These are phyloP conservation scores for Clangula hyemalis DNA, from an alignment of 2,797 vertebrate genomes.

Conservation along the genomic window DNA sequence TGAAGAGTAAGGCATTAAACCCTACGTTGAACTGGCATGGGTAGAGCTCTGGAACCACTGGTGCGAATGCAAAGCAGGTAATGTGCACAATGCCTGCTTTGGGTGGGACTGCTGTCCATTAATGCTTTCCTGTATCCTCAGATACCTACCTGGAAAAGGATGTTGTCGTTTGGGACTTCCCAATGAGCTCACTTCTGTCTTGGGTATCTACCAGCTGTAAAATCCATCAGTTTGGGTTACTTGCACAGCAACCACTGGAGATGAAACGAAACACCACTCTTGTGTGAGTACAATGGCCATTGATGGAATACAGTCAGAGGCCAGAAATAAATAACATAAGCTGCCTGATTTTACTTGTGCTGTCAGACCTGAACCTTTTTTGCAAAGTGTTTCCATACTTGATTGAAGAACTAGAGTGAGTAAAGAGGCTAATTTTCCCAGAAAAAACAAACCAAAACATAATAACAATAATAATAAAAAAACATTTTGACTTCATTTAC, in stretches of 20 bases:
- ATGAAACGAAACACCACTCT: neutral
- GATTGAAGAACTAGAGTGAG: neutral
- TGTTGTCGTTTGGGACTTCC: rapidly evolving
- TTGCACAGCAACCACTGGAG: neutral
- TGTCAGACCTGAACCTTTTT: neutral
- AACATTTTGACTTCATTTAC: neutral
- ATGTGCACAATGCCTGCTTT: neutral
- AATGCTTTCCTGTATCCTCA: neutral
- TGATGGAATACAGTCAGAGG: neutral
- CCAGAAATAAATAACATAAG: neutral
- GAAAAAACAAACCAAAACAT: neutral
- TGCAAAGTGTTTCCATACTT: neutral
- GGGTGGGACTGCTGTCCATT: too few relatives aligned
- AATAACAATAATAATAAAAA: neutral
- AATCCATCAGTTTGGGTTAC: neutral
- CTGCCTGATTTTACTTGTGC: neutral
- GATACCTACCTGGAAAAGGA: neutral
- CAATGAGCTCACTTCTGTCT: neutral
- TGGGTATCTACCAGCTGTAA: neutral
- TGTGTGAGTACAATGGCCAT: neutral
- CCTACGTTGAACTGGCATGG: neutral
- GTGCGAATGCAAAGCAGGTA: neutral
- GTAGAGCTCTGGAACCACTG: neutral
- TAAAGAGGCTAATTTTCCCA: neutral
- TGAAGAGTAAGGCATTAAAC: neutral